phyloP scores from a whole-genome alignment of 1,140 invertebrate genomes.

The Leptinotarsa lineolata region DNA sequence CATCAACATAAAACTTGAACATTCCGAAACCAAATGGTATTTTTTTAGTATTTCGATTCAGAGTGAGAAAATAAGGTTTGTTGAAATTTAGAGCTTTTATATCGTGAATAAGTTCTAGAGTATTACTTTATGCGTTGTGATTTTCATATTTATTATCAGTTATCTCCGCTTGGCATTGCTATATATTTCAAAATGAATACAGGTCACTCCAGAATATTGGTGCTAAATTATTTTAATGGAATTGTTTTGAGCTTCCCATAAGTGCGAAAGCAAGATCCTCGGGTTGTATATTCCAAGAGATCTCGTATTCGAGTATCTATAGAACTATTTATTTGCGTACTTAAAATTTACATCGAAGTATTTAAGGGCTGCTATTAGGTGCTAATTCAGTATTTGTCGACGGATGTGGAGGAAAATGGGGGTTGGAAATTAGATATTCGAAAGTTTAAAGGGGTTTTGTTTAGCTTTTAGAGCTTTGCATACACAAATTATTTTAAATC shows the following conservation, averaged over 20 bases:
- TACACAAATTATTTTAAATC: too few species aligned
- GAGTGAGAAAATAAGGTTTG: neutral
- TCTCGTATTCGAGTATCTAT: neutral
- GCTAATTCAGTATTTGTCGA: too few species aligned
- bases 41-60: neutral
- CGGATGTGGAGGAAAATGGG: too few species aligned
- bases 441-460: too few species aligned
- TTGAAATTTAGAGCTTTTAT: constrained; percentile 15
- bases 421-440: too few species aligned
- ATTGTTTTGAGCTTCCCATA: neutral
- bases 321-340: neutral
- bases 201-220: neutral
- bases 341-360: neutral
- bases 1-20: neutral
- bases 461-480: too few species aligned
- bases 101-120: neutral
- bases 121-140: constrained; percentile 9
- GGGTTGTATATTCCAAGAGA: neutral
- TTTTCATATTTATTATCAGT: neutral
- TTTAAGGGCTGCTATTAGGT: neutral
- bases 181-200: neutral
- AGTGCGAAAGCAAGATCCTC: neutral
- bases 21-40: neutral
- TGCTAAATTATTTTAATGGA: neutral
- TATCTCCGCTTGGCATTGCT: neutral